phyloP scores from a whole-genome alignment of 2,113 vertebrate species.

The Natator depressus region DNA sequence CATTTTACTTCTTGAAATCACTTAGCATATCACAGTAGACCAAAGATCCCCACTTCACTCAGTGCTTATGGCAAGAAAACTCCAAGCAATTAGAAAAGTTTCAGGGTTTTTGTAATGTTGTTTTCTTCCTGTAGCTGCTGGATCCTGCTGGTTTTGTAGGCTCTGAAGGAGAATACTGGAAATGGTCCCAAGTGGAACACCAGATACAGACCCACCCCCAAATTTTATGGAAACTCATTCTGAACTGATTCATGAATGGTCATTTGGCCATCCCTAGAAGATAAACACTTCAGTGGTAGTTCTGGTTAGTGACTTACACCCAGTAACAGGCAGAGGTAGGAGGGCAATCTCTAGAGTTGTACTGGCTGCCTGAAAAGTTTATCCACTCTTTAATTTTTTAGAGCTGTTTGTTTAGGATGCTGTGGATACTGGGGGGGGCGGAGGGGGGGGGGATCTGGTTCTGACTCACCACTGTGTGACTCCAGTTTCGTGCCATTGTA shows the following conservation, averaged over 20 bases:
- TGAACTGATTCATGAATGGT: not conserved
- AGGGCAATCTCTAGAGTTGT: not conserved
- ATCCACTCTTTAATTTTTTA: not conserved
- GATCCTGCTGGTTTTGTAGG: not conserved
- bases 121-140: not conserved
- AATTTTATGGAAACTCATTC: not conserved
- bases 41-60: constrained; percentile 19
- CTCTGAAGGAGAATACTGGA: not conserved
- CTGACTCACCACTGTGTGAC: not conserved
- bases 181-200: not conserved
- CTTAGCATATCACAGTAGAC: constrained; percentile 14
- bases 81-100: not conserved
- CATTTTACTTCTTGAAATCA: constrained; percentile 50
- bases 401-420: not conserved
- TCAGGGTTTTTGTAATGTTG: not conserved
- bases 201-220: not conserved
- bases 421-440: not conserved
- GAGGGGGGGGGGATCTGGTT: not conserved
- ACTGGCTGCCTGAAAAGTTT: accelerated
- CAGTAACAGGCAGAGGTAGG: not conserved
- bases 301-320: not conserved
- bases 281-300: not conserved
- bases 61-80: not conserved
- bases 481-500: not conserved
- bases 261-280: not conserved